Conservation (phyloP, 1,140 invertebrate genomes). For the Dryas iulia region DNA sequence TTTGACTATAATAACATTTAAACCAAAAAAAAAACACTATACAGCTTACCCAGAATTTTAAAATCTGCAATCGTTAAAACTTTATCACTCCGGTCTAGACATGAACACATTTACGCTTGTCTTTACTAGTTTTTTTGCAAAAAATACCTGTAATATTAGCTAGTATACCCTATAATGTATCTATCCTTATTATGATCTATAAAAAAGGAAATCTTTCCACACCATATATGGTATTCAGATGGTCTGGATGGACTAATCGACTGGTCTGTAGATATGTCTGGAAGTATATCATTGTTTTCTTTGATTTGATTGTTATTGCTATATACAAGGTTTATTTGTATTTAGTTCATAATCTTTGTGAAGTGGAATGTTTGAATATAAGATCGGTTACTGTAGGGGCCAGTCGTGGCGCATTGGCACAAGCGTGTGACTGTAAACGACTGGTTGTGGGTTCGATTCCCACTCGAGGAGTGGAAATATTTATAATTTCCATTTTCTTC, state of each 20-base stretch:
- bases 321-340: too few species aligned
- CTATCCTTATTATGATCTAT: slow-evolving; percentile 2
- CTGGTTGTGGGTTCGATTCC: too few species aligned
- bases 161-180: background rate
- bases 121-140: background rate
- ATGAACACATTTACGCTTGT: background rate
- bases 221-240: background rate
- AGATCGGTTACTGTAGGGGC: too few species aligned
- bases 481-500: too few species aligned
- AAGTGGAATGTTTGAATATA: too few species aligned
- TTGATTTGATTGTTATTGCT: background rate
- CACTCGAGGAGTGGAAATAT: too few species aligned
- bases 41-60: background rate
- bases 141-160: background rate
- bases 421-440: too few species aligned
- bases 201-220: background rate
- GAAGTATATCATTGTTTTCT: background rate
- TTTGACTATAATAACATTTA: too few species aligned
- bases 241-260: background rate
- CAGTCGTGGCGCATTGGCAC: too few species aligned
- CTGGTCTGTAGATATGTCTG: background rate
- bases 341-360: too few species aligned
- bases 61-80: background rate
- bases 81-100: background rate
- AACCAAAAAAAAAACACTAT: background rate